Percentiles rank a stretch among this genome's conserved stretches.
phyloP scores from a whole-genome alignment of 1,140 invertebrate genomes.

The Orussus abietinus region DNA sequence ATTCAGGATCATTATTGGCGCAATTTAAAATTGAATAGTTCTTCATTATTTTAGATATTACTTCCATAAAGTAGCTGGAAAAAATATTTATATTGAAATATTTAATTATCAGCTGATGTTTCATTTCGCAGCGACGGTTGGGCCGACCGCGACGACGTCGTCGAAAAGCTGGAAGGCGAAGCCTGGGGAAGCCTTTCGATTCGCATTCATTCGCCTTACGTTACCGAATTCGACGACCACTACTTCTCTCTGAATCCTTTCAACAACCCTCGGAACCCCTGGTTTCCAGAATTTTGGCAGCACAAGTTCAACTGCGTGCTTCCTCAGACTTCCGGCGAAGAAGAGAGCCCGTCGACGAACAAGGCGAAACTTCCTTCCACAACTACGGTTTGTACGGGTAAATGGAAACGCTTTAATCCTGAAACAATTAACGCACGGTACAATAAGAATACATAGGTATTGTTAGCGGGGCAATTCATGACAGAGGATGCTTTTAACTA shows the following conservation, averaged over 20 bases:
- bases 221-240: constrained; percentile 65
- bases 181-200: constrained; percentile 74
- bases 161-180: constrained; percentile 61
- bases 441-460: no score
- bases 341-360: constrained; percentile 22
- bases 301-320: constrained; percentile 64
- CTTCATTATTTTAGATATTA: no score
- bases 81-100: constrained; percentile 12
- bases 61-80: no score
- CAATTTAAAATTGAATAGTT: no score
- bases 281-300: constrained; percentile 78
- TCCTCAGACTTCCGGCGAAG: constrained; percentile 25
- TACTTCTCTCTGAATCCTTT: constrained; percentile 65
- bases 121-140: constrained; percentile 64
- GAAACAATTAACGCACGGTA: no score
- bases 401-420: no score
- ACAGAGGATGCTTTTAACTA: no score
- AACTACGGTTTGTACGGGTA: constrained; percentile 36
- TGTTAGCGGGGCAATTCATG: no score
- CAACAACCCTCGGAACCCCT: constrained; percentile 67
- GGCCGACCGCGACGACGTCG: constrained; percentile 74
- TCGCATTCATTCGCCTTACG: constrained; percentile 68
- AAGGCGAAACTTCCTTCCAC: constrained; percentile 19
- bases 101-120: constrained; percentile 6
- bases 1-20: no score